Conservation (phyloP, 2,797 vertebrate genomes). For the Carapus acus region DNA sequence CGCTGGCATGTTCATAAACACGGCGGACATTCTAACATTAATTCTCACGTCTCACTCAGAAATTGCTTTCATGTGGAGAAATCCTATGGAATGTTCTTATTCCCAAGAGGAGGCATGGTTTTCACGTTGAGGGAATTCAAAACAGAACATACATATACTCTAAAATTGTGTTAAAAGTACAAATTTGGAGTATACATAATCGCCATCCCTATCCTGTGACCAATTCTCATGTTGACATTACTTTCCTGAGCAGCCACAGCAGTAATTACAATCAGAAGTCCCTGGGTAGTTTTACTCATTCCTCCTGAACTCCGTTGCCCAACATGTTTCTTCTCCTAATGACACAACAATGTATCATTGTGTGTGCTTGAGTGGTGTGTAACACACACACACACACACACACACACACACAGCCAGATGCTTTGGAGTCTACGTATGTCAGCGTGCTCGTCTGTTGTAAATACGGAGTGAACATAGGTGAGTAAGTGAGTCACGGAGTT, state of each 20-base stretch:
- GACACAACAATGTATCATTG: not conserved
- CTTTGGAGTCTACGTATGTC: slow-evolving; percentile 14
- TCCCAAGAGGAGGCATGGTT: no score
- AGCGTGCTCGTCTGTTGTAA: slow-evolving; percentile 25
- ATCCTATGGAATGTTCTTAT: not conserved
- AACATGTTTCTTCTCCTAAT: not conserved
- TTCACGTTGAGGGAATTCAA: no score
- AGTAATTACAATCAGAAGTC: no score
- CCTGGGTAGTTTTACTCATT: not conserved
- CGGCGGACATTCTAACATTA: not conserved
- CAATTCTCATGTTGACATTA: no score
- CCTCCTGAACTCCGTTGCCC: not conserved
- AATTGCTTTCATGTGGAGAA: not conserved
- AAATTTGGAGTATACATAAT: no score
- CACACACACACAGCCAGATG: not conserved
- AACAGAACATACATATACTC: no score
- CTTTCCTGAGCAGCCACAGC: no score
- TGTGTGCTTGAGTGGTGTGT: slow-evolving; percentile 8
- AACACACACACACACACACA: not conserved
- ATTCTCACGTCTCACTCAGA: not conserved
- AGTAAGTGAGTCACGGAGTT: slow-evolving; percentile 47
- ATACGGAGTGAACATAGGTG: slow-evolving; percentile 29
- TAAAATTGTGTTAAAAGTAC: no score
- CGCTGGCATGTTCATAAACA: not conserved
- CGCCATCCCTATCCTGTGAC: no score